Base-by-base conservation (phyloP, 2,797 vertebrate genomes). In the Simalia tracyae region DNA sequence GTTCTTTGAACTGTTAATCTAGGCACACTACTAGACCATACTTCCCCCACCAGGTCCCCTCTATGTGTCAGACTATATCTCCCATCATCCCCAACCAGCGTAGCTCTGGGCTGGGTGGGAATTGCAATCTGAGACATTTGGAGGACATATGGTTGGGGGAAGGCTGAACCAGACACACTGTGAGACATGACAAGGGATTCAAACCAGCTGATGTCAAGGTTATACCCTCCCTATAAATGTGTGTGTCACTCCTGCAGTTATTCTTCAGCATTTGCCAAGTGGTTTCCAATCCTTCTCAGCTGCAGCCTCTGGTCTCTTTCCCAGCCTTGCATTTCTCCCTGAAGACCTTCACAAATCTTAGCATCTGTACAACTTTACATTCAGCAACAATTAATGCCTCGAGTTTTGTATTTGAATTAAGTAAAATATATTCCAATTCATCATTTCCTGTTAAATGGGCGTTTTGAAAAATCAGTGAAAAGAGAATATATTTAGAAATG, bases 401-500 rank as follows among this genome's bases (percentile, higher is more conserved):
- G 15, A 60, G 28, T 90, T 61, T 46, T 22, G 3, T 84, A 84
- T 90, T 50, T 36, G 28, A 63, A 64, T 66, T 63, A 63, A 87
- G 42, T 31, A 85, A 85, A 64, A 63, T 90, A 56, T 64, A 85
- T 11, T 26, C 63, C 59, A 64, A 19, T 14, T 63, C 61, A 46
- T 46, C n/a, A 22, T 68, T 90, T 59, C 24, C 17, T 50, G 0
- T 1, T 46, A 84, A 91, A 88, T 88, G 24, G 24, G 26, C 10
- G 3, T 72, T 88, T 63, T 64, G 28, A 84, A 88, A 36, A 63
- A 56, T 56, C 8, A 36, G 17, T 63, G 11, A 3, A n/a, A 31
- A 54, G 66, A 91, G 8, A 94, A 85, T 66, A 92, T 92, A 87
- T 92, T 50, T 59, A 89, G 61, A 68, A 26, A 68, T 76, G 0